These are phyloP conservation scores for Phycodurus eques DNA, from an alignment of 2,113 vertebrate species.

Conservation along the genomic window DNA sequence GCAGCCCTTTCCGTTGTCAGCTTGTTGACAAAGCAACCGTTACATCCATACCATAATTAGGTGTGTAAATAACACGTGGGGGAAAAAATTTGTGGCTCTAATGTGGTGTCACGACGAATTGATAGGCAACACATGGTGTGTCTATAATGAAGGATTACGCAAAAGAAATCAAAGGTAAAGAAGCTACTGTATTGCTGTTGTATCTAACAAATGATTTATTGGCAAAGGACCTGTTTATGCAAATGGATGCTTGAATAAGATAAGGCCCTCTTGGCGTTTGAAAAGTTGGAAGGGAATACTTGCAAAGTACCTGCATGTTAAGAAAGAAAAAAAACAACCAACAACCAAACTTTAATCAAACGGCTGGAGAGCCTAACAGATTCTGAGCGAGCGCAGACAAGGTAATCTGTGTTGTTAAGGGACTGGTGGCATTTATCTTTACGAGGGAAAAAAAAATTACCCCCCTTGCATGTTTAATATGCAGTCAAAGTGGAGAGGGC, in stretches of 20 bases:
- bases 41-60: conserved; percentile 31
- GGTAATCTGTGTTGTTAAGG: conserved; percentile 70
- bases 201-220: conserved; percentile 42
- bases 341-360: conserved; percentile 64
- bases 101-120: conserved; percentile 18
- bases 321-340: conserved; percentile 7
- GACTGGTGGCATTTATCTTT: conserved; percentile 56
- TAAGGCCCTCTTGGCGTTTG: conserved; percentile 37
- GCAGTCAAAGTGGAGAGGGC: conserved; percentile 75
- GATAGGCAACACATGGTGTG: conserved; percentile 18
- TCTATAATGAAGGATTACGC: conserved; percentile 25
- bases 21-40: conserved; percentile 23
- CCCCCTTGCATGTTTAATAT: conserved; percentile 71
- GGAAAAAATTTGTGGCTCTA: conserved; percentile 16
- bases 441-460: conserved; percentile 44
- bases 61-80: conserved; percentile 22
- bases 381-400: conserved; percentile 59
- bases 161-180: conserved; percentile 15
- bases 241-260: conserved; percentile 30
- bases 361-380: conserved; percentile 50
- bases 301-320: conserved; percentile 54
- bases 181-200: conserved; percentile 30
- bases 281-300: conserved; percentile 59
- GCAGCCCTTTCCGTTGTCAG: conserved; percentile 28
- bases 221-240: conserved; percentile 34